Percentiles rank a stretch among this genome's conserved stretches.
phyloP scores from a whole-genome alignment of 2,113 vertebrate genomes.

The Erinaceus europaeus region DNA sequence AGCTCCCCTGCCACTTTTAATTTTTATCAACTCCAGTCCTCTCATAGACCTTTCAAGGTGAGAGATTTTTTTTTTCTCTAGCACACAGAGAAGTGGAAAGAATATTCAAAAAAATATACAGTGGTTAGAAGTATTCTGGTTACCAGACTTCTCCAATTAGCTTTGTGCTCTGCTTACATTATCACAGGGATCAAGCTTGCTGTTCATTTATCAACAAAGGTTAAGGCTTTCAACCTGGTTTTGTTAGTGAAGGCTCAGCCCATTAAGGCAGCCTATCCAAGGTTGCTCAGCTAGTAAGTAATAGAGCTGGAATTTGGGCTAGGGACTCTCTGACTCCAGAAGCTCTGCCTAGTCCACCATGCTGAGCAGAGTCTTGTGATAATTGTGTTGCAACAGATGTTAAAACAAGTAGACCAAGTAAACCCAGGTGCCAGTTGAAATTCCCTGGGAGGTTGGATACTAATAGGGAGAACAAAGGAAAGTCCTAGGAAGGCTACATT shows the following conservation, averaged over 20 bases:
- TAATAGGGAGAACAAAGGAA: too few relatives aligned
- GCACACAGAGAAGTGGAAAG: neutral
- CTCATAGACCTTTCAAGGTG: constrained; percentile 8
- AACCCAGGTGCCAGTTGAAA: neutral
- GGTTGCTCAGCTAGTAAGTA: constrained; percentile 34
- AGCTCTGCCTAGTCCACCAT: neutral
- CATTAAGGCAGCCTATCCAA: constrained; percentile 28
- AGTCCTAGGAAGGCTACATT: too few relatives aligned
- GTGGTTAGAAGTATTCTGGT: neutral
- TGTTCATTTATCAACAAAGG: constrained; percentile 4
- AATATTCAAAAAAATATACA: neutral
- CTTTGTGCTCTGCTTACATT: neutral
- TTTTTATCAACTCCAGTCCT: neutral
- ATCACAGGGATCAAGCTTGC: neutral
- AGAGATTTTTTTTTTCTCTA: constrained; percentile 3
- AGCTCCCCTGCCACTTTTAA: too few relatives aligned
- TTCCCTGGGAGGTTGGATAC: neutral
- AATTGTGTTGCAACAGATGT: constrained; percentile 49
- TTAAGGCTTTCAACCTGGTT: constrained; percentile 49
- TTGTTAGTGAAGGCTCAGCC: constrained; percentile 49
- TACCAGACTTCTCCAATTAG: neutral
- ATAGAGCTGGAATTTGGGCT: constrained; percentile 54
- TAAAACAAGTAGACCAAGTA: constrained; percentile 42
- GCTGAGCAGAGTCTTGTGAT: constrained; percentile 12
- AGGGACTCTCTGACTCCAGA: constrained; percentile 17